Conservation (phyloP, 2,888 invertebrate genomes). For the Apodemia duryi region DNA sequence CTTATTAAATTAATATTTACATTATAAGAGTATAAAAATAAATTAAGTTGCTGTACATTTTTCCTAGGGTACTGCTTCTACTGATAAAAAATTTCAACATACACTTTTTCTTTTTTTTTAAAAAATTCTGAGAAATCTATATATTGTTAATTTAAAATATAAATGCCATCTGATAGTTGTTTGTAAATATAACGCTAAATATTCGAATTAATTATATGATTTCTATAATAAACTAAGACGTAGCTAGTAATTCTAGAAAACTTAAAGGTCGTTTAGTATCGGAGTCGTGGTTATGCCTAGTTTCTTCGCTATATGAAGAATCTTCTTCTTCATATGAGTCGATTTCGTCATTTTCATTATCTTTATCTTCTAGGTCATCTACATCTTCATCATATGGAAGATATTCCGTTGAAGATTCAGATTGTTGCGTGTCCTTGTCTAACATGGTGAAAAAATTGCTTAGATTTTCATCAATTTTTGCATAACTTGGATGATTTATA, state of each 20-base stretch:
- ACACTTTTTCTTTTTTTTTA: not conserved
- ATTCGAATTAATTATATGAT: not conserved
- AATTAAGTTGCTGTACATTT: conserved; percentile 20
- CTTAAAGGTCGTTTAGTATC: conserved; percentile 50
- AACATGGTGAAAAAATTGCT: conserved; percentile 56
- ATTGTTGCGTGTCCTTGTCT: conserved; percentile 40
- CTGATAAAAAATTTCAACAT: not conserved
- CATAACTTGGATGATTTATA: conserved; percentile 45
- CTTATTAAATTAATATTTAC: conserved; percentile 67
- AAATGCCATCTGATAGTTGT: conserved; percentile 31
- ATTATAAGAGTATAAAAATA: conserved; percentile 38
- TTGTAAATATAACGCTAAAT: conserved; percentile 45
- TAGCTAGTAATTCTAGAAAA: conserved; percentile 66
- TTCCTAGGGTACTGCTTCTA: not conserved
- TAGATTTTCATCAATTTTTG: conserved; percentile 53
- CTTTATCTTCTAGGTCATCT: conserved; percentile 34
- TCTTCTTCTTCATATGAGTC: conserved; percentile 30
- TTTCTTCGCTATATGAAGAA: conserved; percentile 32
- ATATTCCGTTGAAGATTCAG: conserved; percentile 36
- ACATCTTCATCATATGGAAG: conserved; percentile 30
- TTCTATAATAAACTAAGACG: conserved; percentile 49
- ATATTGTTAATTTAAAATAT: conserved; percentile 20
- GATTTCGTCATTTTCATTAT: conserved; percentile 37
- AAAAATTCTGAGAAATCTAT: not conserved
- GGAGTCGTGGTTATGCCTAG: conserved; percentile 35